Evolutionary conservation across 1,140 invertebrate genomes (phyloP).

Genomic region (Solen grandis): DNA sequence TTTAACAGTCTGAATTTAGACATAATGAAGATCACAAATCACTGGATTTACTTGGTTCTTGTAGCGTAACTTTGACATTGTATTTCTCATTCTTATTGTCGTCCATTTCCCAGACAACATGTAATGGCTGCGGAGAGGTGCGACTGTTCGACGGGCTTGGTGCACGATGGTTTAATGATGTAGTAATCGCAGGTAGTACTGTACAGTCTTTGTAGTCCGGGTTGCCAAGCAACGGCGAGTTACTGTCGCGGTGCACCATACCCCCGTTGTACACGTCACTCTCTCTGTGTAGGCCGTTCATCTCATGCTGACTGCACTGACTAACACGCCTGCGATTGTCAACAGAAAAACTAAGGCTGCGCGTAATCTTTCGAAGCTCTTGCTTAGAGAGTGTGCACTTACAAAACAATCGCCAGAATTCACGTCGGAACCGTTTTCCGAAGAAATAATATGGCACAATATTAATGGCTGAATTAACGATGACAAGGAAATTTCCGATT

Average conservation of each 20-base stretch:
- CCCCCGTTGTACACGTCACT: constrained; percentile 8
- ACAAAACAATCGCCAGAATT: constrained; percentile 78
- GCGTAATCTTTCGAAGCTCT: constrained; percentile 64
- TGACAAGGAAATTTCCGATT: constrained; percentile 78
- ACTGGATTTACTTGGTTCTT: background rate
- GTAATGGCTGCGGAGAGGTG: background rate
- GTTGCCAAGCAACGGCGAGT: constrained; percentile 54
- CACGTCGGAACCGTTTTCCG: constrained; percentile 76
- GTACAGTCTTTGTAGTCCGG: background rate
- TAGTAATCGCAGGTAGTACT: constrained; percentile 1
- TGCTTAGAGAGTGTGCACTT: constrained; percentile 73
- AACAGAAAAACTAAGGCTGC: constrained; percentile 69
- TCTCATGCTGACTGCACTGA: constrained; percentile 56
- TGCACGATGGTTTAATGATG: too few species aligned
- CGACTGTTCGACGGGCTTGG: background rate
- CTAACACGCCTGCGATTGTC: constrained; percentile 61
- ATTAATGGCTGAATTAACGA: constrained; percentile 80
- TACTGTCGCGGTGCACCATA: constrained; percentile 45
- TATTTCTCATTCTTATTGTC: constrained; percentile 53
- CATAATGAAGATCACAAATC: background rate
- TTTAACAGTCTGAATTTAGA: too few species aligned
- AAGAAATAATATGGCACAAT: constrained; percentile 81
- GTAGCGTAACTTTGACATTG: background rate
- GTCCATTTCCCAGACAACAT: constrained; percentile 47
- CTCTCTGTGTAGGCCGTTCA: constrained; percentile 52